These are phyloP conservation scores for Aphis craccivora DNA, from an alignment of 1,140 invertebrate genomes.

Conservation along the genomic window DNA sequence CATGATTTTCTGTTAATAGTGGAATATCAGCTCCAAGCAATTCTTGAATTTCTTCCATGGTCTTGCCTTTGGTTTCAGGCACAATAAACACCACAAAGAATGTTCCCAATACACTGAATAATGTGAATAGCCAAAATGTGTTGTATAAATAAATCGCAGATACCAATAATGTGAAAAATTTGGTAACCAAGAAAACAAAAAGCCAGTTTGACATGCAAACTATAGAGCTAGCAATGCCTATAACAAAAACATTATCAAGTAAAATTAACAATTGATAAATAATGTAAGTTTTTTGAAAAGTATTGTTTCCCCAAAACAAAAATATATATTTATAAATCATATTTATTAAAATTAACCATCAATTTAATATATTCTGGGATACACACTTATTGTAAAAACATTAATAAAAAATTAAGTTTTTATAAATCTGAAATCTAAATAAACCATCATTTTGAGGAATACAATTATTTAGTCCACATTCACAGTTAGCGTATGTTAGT, in stretches of 20 bases:
- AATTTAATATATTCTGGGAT: not conserved
- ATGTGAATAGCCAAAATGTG: slow-evolving; percentile 83
- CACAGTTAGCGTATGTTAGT: too few relatives aligned
- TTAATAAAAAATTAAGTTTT: not conserved
- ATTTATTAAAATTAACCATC: not conserved
- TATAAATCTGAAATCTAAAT: not conserved
- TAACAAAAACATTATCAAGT: slow-evolving; percentile 62
- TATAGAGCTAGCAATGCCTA: slow-evolving; percentile 69
- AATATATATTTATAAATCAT: not conserved
- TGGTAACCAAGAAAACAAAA: slow-evolving; percentile 82
- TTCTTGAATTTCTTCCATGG: slow-evolving; percentile 81
- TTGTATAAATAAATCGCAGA: slow-evolving; percentile 68
- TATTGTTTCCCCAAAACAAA: not conserved
- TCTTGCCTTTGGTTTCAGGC: slow-evolving; percentile 91
- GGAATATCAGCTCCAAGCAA: slow-evolving; percentile 65
- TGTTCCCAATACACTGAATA: slow-evolving; percentile 73
- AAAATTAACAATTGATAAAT: not conserved
- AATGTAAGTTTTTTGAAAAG: not conserved
- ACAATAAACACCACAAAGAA: slow-evolving; percentile 80
- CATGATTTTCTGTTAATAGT: not conserved
- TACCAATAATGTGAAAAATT: slow-evolving; percentile 74
- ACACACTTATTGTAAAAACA: not conserved
- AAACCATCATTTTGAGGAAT: not conserved
- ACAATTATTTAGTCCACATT: not conserved
- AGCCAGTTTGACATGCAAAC: slow-evolving; percentile 81